phyloP scores from a whole-genome alignment of 2,797 vertebrate genomes.

The Chloroceryle amazona region DNA sequence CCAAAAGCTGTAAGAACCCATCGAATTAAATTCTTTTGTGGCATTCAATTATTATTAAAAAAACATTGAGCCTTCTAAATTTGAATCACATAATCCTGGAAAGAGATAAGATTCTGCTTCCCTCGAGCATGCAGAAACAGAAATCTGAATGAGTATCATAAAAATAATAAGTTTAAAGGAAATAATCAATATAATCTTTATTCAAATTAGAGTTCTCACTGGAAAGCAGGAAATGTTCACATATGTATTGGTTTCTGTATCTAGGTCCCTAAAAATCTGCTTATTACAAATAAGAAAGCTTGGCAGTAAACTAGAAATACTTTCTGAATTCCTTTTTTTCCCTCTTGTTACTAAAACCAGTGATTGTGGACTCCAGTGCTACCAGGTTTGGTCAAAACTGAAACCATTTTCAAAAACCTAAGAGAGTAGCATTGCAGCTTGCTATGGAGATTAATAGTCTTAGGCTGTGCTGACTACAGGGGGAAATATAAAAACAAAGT shows the following conservation, averaged over 20 bases:
- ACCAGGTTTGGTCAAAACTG: not conserved
- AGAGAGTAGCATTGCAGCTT: not conserved
- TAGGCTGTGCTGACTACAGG: not conserved
- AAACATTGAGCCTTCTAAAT: not conserved
- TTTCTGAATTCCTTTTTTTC: not conserved
- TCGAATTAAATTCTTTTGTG: not conserved
- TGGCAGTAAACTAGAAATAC: not conserved
- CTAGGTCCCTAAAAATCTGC: not conserved
- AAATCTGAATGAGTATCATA: not conserved
- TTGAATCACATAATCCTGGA: not conserved
- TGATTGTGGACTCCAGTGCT: not conserved
- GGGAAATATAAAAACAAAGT: not conserved
- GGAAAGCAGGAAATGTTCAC: not conserved
- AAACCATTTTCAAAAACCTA: not conserved
- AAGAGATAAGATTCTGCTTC: not conserved
- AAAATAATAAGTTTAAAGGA: conserved; percentile 1
- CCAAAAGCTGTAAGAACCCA: not conserved
- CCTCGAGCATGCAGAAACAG: not conserved
- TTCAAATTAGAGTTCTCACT: not conserved
- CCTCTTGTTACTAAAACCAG: not conserved
- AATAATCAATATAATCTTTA: not conserved
- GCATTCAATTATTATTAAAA: not conserved
- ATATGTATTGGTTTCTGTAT: not conserved
- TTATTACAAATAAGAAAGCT: not conserved
- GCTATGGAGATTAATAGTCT: not conserved